Evolutionary conservation across 2,888 invertebrate genomes (phyloP), one percentile per base, ranked within the genome.

Genomic region (Theretra japonica): DNA sequence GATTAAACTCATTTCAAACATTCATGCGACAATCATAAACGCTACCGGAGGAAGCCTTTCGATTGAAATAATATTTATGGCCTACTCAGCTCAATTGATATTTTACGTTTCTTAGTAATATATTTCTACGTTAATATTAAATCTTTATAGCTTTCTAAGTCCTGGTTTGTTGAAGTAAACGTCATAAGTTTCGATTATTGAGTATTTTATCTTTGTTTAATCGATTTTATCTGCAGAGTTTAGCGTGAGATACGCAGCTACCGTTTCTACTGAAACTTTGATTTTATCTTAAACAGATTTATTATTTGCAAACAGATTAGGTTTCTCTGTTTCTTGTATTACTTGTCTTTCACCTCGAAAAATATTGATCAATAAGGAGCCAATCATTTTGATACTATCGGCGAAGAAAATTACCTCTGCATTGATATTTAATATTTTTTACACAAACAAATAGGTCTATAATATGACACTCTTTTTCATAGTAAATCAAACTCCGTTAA

Each of bases 111-210:
- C 65, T 41, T 7, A 48, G 6, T 7, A 41, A 23, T 25, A 1
- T 48, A 48, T 21, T 65, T 33, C 11, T 21, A 6, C 41, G 5
- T 15, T 48, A 48, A 65, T 48, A 48, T 17, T 48, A 17, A 48
- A 65, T 2, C 7, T 65, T 48, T 23, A 48, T 65, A 48, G 21
- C 65, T 21, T 65, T 23, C 17, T 65, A 48, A 65, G 48, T 65
- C 21, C 23, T 0, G 23, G 23, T 23, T 65, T 19, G 17, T 23
- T 41, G 48, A 65, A 65, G 48, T 48, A 65, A 65, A 48, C 72
- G 58, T 70, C 69, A 70, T 70, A 70, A 65, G 41, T 62, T 62
- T n/a, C 23, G 41, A 21, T 48, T 65, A 48, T 65, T 60, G 33
- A 60, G 33, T 60, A n/a, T 60, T 60, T 21, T 62, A 48, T 65